Base-by-base conservation (phyloP, 1,140 invertebrate genomes). In the Danaus melanippus region DNA sequence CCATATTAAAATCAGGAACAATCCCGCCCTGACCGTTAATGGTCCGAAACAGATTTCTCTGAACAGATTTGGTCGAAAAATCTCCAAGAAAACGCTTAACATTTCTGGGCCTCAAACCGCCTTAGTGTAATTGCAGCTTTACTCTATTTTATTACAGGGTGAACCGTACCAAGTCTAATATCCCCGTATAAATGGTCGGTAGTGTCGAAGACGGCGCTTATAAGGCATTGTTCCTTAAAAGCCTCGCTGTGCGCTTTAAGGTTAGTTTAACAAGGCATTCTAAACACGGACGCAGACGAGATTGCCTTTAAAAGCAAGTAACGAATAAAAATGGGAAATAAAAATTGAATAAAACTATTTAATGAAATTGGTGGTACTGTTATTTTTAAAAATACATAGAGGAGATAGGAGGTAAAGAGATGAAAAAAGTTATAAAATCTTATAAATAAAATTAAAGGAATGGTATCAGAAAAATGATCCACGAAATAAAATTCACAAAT, bases 141-240 rank as follows among this genome's bases (percentile, higher is more conserved):
- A 64, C 60, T 61, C 58, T 63, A 67, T 75, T 70, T 75, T 76
- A 76, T 77, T 73, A 72, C 66, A 46, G 54, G 51, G 46, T 54
- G 53, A 51, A 54, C 52, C 58, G 44, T 56, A 43, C 52, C 66
- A 59, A 68, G 50, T 69, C 66, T 82, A 78, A 78, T 81, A 69
- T 76, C 66, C 69, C 68, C 78, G 67, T 74, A 81, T 71, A 78
- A 77, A 77, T 70, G 69, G 64, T 40, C 21, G 55, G 58, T 59
- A 58, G 67, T 71, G 69, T 76, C 66, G 69, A 69, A 73, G 66
- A 62, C 61, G 58, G 62, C 62, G 56, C 56, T 65, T 66, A 64
- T 56, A 65, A 56, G 60, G 65, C 69, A 75, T 79, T 76, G 76
- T 78, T 76, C 66, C 61, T 59, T 73, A 69, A 73, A 69, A 70